Evolutionary conservation across 2,113 vertebrate species (phyloP), one percentile per base, ranked within the genome.

Genomic region (Aptenodytes patagonicus): DNA sequence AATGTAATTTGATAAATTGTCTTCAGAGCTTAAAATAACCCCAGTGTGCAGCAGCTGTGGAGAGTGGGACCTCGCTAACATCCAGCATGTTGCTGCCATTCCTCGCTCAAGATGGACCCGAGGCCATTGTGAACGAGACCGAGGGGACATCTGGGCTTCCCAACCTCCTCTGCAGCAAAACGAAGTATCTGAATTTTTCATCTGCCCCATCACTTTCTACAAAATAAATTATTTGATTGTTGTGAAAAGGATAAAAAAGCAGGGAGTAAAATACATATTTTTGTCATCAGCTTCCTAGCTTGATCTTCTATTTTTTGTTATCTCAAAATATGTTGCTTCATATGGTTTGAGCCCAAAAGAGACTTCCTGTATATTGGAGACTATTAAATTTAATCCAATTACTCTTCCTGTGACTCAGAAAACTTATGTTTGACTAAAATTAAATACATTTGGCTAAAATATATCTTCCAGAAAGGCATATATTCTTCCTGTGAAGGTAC

Each of bases 1-100:
- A 73, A 47, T 51, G 14, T 79, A 93, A 89, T 97, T 77, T 95
- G 81, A 95, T 91, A 88, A 89, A 94, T 78, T 87, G 24, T 77
- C 75, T 83, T 93, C 22, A 69, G 70, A 90, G 46, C 75, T 88
- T 87, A 83, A 94, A 96, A 95, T 91, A 93, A 80, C 54, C 3
- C 1, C 73, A 52, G 26, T 36, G 49, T 38, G 17, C 20, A 89
- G 73, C 89, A 93, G 75, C 87, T 88, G 58, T 61, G 71, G 36
- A 54, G 69, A 76, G 47, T 2, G 36, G 54, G 64, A 79, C 91
- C 75, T 86, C 11, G 5, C 51, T 80, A 4, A 61, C 58, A 44
- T 38, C 73, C 60, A 90, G 58, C 44, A 61, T 0, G 0, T 75
- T 88, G 40, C 70, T 87, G 61, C 61, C 13, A n/a, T 72, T 91